A percentile compares a stretch with the other conserved stretches of the same genome.
Evolutionary conservation across 2,888 invertebrate species (phyloP).

Genomic region (Diaprepes abbreviatus): DNA sequence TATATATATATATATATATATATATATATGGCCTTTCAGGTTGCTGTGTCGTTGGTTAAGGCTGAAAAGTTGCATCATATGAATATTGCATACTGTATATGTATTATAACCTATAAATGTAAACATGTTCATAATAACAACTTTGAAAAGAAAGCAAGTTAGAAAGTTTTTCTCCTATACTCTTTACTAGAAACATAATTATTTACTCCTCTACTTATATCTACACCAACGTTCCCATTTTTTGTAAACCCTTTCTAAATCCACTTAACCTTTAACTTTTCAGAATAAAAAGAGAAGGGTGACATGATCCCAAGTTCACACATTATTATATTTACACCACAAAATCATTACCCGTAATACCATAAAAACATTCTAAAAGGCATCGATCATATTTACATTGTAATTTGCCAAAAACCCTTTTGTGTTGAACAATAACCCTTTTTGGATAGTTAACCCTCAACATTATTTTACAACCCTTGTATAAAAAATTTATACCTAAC

Average conservation of each 20-base stretch:
- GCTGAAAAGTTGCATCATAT: too few species aligned
- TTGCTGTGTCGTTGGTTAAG: too few species aligned
- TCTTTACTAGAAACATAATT: too few species aligned
- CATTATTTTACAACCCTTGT: conserved; percentile 36
- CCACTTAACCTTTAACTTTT: conserved; percentile 12
- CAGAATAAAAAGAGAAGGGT: neutral
- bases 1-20: too few species aligned
- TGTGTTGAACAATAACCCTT: conserved; percentile 56
- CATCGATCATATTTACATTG: conserved; percentile 60
- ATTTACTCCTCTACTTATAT: too few species aligned
- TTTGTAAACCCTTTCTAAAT: neutral
- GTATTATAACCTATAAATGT: too few species aligned
- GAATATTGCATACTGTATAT: too few species aligned
- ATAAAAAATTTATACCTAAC: conserved; percentile 25
- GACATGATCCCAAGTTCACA: conserved; percentile 36
- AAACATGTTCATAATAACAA: too few species aligned
- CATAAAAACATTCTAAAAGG: conserved; percentile 53
- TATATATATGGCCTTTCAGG: too few species aligned
- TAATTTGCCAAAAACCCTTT: conserved; percentile 58
- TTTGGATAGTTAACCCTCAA: conserved; percentile 46
- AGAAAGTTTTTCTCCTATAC: too few species aligned
- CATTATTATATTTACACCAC: conserved; percentile 53
- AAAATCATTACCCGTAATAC: conserved; percentile 54
- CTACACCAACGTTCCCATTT: neutral
- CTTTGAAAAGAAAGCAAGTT: too few species aligned